Base-by-base conservation (phyloP, 2,797 vertebrate species). In the Oceanodroma leucorhoa region DNA sequence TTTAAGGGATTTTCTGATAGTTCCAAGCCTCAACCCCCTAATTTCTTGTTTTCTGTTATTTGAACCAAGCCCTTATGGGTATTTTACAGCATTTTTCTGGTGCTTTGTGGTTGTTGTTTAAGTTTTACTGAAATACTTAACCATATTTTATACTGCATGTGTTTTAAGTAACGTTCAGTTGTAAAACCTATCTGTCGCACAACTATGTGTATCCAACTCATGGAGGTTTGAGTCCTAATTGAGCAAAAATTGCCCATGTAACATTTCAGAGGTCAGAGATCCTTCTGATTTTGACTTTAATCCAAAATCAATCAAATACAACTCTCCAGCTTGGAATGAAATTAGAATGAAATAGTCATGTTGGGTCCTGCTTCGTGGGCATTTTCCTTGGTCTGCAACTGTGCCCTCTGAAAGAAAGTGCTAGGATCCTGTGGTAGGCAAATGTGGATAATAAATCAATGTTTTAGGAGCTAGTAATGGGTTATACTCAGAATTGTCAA, bases 201-300 rank as follows among this genome's bases (percentile, higher is more conserved):
- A 61, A 27, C 20, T 38, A 29, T 15, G 18, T 48, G 32, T 61
- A 43, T 87, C 32, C 40, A 55, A 0, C 32, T 84, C 32, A 21
- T 4, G 14, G 48, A 82, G 40, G 71, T 62, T 51, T 51, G 32
- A 86, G 24, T 75, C 62, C 30, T 43, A 54, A 90, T 72, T 64
- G 34, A 71, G 79, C 26, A 83, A 75, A 90, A 89, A 62, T 32
- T 29, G 6, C 18, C 55, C 16, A 1, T 64, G 14, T 85, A 73
- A 57, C 19, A 38, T 91, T 83, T 85, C 60, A 85, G 64, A 81
- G 79, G 55, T 83, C 76, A 81, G 69, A 83, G n/a, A 75, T 43
- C 53, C 14, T 92, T 81, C 57, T 81, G 58, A 82, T 94, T 93
- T 93, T 91, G 19, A 57, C 40, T 90, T 93, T 23, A 84, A 80